Conservation (phyloP, 2,888 invertebrate species). For the Abscondita cerata region DNA sequence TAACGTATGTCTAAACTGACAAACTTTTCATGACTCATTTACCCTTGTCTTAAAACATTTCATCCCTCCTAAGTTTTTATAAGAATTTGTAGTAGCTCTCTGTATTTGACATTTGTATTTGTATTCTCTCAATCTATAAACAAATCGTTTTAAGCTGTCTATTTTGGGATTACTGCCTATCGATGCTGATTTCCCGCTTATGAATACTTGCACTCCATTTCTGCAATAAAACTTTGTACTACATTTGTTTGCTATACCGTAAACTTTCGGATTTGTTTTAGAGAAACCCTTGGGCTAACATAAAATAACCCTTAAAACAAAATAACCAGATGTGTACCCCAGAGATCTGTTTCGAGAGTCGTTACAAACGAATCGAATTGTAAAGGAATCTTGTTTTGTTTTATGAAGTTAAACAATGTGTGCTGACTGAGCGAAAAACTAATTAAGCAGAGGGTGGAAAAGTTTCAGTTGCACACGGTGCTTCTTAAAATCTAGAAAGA, state of each 20-base stretch:
- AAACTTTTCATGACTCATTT: too few species aligned
- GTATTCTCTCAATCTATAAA: too few species aligned
- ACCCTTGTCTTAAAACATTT: too few species aligned
- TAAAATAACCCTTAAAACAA: conserved; percentile 6
- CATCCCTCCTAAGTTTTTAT: too few species aligned
- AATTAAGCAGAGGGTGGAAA: conserved; percentile 1
- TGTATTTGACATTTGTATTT: too few species aligned
- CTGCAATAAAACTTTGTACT: not conserved
- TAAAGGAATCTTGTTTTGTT: not conserved
- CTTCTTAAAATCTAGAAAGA: not conserved
- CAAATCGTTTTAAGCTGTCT: too few species aligned
- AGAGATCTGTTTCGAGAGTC: not conserved
- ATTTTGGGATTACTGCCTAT: too few species aligned
- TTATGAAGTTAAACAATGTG: conserved; percentile 4
- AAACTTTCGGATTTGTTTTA: not conserved
- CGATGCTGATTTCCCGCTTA: too few species aligned
- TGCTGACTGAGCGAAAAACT: conserved; percentile 3
- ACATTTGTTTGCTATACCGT: conserved; percentile 4
- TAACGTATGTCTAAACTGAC: too few species aligned
- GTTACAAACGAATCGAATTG: conserved; percentile 2
- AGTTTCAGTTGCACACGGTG: not conserved
- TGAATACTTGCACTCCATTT: too few species aligned
- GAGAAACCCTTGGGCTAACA: not conserved
- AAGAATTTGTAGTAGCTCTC: too few species aligned
- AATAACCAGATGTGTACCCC: not conserved